phyloP scores from a whole-genome alignment of 2,797 vertebrate species.

The Cacajao melanocephalus region DNA sequence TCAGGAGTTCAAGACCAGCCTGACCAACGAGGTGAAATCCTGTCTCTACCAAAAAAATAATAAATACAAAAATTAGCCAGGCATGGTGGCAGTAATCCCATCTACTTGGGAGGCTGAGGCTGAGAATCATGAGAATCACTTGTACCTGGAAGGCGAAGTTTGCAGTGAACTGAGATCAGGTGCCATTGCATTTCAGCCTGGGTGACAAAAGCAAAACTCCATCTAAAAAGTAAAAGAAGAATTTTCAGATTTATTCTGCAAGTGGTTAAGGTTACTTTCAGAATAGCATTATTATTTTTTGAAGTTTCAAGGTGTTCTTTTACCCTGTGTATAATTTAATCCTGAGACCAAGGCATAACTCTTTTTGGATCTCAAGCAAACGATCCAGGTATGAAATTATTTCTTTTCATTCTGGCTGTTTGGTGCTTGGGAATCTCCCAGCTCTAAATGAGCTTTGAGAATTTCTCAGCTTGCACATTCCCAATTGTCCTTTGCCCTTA shows the following conservation, averaged over 20 bases:
- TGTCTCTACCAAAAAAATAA: not conserved
- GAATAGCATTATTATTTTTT: not conserved
- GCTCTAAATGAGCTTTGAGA: not conserved
- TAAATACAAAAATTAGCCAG: not conserved
- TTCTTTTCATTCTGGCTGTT: not conserved
- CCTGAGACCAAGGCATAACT: not conserved
- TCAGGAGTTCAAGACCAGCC: not conserved
- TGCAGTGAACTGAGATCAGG: not conserved
- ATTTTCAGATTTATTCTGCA: not conserved
- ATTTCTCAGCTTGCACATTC: not conserved
- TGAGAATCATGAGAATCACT: not conserved
- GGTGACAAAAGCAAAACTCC: not conserved
- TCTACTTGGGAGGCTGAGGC: not conserved
- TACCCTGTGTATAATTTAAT: not conserved
- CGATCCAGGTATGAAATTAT: not conserved
- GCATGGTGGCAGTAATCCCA: not conserved
- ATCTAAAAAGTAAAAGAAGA: not conserved
- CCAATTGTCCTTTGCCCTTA: not conserved
- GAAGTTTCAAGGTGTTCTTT: not conserved
- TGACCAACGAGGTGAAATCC: not conserved
- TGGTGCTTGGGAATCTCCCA: not conserved
- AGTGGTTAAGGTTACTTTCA: not conserved
- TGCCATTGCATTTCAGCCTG: not conserved
- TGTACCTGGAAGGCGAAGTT: not conserved
- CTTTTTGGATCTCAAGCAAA: not conserved